Percentiles rank a stretch among this genome's conserved stretches.
These are phyloP conservation scores for Thecophora atra DNA, from an alignment of 2,888 invertebrate genomes.

Conservation along the genomic window DNA sequence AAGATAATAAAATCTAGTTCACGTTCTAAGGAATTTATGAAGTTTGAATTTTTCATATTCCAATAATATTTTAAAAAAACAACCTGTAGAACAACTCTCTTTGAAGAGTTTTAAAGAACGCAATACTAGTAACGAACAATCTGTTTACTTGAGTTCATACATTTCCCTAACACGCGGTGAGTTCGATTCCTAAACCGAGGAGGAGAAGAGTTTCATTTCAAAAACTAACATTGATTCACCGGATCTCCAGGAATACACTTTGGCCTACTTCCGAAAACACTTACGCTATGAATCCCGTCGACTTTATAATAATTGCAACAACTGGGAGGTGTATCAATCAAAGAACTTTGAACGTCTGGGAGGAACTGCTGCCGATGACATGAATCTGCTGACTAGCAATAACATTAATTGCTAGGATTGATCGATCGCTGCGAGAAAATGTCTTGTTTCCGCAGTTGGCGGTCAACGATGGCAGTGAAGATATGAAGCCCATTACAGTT, in stretches of 20 bases:
- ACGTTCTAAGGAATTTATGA: conserved; percentile 6
- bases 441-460: conserved; percentile 44
- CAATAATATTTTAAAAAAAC: no score
- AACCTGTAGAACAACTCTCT: neutral
- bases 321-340: conserved; percentile 66
- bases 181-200: conserved; percentile 67
- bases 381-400: conserved; percentile 74
- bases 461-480: conserved; percentile 53
- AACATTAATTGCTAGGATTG: conserved; percentile 77
- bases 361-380: conserved; percentile 61
- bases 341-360: conserved; percentile 59
- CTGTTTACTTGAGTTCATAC: conserved; percentile 65
- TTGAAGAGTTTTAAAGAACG: no score
- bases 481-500: conserved; percentile 58
- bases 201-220: conserved; percentile 55
- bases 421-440: conserved; percentile 64
- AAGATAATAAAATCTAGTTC: conserved; percentile 35
- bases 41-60: no score
- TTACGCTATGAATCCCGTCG: conserved; percentile 67
- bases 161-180: conserved; percentile 70
- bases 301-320: conserved; percentile 65
- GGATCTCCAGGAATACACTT: conserved; percentile 48
- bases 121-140: conserved; percentile 37
- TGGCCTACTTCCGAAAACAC: conserved; percentile 58
- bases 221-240: conserved; percentile 12